Percentiles rank a stretch among this genome's conserved stretches.
Evolutionary conservation across 1,140 invertebrate species (phyloP).

Genomic region (Steinernema khuongi): DNA sequence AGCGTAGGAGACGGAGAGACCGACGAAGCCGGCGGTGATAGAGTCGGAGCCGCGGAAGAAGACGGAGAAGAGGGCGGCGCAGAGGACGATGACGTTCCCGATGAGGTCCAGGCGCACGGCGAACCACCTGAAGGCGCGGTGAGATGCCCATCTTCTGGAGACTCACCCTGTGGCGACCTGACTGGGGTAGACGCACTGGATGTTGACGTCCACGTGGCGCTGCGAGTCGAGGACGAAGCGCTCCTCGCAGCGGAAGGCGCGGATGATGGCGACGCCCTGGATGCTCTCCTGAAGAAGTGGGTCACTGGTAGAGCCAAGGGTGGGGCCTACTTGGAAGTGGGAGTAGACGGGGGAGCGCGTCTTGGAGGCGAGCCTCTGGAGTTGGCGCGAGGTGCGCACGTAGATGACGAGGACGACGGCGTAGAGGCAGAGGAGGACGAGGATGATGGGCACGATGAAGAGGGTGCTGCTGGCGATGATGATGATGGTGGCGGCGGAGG

Average conservation of each 20-base stretch:
- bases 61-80: slow-evolving; percentile 80
- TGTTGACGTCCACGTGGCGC: slow-evolving; percentile 60
- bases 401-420: slow-evolving; percentile 61
- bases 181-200: slow-evolving; percentile 60
- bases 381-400: slow-evolving; percentile 63
- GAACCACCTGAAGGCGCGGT: slow-evolving; percentile 72
- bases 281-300: slow-evolving; percentile 59
- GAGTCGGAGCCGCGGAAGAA: slow-evolving; percentile 65
- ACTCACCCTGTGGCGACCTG: slow-evolving; percentile 35
- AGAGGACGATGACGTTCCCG: slow-evolving; percentile 83
- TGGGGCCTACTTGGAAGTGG: slow-evolving; percentile 75
- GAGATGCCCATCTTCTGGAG: background rate
- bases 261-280: slow-evolving; percentile 58
- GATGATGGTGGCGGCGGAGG: slow-evolving; percentile 48
- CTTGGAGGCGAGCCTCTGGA: slow-evolving; percentile 63
- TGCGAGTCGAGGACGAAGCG: slow-evolving; percentile 59
- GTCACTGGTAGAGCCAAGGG: too few relatives aligned
- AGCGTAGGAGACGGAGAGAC: slow-evolving; percentile 82
- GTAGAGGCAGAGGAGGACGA: slow-evolving; percentile 59
- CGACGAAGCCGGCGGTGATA: slow-evolving; percentile 71
- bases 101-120: slow-evolving; percentile 83
- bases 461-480: slow-evolving; percentile 58
- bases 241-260: slow-evolving; percentile 56
- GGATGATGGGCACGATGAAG: slow-evolving; percentile 52
- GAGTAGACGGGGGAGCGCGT: slow-evolving; percentile 64